A percentile compares a stretch with the other conserved stretches of the same genome.
phyloP scores from a whole-genome alignment of 2,113 vertebrate species.

The Papio anubis region DNA sequence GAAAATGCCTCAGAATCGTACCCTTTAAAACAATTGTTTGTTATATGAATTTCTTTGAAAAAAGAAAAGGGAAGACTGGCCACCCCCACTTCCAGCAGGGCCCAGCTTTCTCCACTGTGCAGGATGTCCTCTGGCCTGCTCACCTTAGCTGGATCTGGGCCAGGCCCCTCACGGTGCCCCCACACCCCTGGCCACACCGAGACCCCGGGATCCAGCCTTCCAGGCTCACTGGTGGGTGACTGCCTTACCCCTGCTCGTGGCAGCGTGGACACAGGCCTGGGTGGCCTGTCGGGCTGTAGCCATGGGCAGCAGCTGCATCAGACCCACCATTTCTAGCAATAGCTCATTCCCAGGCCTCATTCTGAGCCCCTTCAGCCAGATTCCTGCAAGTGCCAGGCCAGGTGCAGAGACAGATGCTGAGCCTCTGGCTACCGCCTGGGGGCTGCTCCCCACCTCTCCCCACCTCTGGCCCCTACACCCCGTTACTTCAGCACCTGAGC shows the following conservation, averaged over 20 bases:
- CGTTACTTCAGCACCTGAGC: not conserved
- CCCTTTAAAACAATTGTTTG: not conserved
- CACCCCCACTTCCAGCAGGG: not conserved
- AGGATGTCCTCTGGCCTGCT: not conserved
- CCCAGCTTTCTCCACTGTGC: not conserved
- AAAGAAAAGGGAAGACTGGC: not conserved
- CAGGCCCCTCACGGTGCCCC: accelerated
- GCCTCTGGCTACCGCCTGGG: not conserved
- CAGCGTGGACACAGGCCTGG: not conserved
- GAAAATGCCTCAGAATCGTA: not conserved
- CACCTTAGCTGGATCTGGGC: not conserved
- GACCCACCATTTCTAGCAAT: not conserved
- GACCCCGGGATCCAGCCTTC: not conserved
- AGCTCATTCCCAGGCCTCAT: not conserved
- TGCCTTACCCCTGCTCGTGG: not conserved
- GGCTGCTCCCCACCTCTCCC: not conserved
- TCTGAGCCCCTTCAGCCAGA: too few species aligned
- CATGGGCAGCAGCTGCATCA: not conserved
- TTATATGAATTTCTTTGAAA: not conserved
- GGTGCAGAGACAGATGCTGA: not conserved
- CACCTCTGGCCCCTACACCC: not conserved
- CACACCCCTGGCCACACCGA: accelerated
- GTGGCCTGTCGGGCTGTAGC: not conserved
- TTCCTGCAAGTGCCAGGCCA: not conserved
- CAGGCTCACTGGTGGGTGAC: not conserved